Evolutionary conservation across 2,797 vertebrate genomes (phyloP).

Genomic region (Acipenser ruthenus): DNA sequence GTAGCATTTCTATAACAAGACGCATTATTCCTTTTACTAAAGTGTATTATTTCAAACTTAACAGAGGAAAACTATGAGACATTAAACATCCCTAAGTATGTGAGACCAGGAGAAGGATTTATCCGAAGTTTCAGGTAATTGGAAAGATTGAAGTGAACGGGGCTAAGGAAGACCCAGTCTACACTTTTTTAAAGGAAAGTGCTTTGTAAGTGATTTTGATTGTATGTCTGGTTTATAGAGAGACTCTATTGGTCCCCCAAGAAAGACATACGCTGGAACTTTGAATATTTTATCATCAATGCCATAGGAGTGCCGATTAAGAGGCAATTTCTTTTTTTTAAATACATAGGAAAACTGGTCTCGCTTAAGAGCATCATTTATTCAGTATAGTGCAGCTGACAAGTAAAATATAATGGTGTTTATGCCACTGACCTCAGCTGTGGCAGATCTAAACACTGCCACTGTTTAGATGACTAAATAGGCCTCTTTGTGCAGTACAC

Average conservation of each 20-base stretch:
- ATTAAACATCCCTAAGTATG: slow-evolving; percentile 55
- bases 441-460: not conserved
- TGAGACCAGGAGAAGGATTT: slow-evolving; percentile 62
- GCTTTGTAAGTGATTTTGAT: not conserved
- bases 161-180: slow-evolving; percentile 58
- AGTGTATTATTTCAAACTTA: too few species aligned
- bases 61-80: slow-evolving; percentile 63
- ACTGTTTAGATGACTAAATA: too few species aligned
- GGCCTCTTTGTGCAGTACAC: too few species aligned
- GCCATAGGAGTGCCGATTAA: slow-evolving; percentile 54
- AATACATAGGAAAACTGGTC: not conserved
- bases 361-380: not conserved
- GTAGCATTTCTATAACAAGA: too few species aligned
- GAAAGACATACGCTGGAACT: slow-evolving; percentile 71
- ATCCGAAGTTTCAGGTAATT: slow-evolving; percentile 64
- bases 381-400: too few species aligned
- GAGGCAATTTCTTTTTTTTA: slow-evolving; percentile 41
- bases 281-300: slow-evolving; percentile 67
- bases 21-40: too few species aligned
- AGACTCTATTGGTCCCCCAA: slow-evolving; percentile 67
- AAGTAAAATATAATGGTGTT: not conserved
- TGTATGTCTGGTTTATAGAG: slow-evolving; percentile 20
- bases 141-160: slow-evolving; percentile 65
- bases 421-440: not conserved
- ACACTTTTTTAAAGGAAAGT: slow-evolving; percentile 60